Evolutionary conservation across 2,797 vertebrate species (phyloP).

Genomic region (Lepilemur septentrionalis): DNA sequence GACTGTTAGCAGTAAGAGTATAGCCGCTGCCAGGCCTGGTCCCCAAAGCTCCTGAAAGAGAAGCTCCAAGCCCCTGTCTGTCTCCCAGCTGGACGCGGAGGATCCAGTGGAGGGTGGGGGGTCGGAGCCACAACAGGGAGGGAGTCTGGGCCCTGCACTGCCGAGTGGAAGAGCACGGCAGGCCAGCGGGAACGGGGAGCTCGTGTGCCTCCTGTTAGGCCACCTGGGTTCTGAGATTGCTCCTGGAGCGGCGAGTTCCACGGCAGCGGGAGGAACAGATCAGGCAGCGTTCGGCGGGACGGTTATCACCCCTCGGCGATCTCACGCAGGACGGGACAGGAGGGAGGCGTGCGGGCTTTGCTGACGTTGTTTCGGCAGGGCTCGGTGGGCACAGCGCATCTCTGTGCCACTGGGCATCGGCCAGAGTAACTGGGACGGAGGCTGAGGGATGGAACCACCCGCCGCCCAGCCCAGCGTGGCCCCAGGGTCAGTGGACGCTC

Average conservation of each 20-base stretch:
- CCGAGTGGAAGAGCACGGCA: accelerated
- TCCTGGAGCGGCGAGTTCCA: not conserved
- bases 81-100: not conserved
- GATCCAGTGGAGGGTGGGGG: not conserved
- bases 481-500: no score
- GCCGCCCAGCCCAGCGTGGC: no score
- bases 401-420: not conserved
- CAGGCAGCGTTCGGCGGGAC: accelerated
- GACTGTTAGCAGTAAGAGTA: not conserved
- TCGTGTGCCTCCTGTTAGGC: not conserved
- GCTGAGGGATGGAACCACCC: not conserved
- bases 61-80: not conserved
- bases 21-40: not conserved
- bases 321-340: accelerated
- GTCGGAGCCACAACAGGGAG: not conserved
- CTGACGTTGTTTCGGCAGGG: not conserved
- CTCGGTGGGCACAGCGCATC: not conserved
- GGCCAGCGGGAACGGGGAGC: not conserved
- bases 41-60: not conserved
- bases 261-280: not conserved
- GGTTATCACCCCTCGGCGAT: not conserved
- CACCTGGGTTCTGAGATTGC: not conserved
- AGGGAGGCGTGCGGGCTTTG: not conserved
- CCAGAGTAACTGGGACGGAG: accelerated
- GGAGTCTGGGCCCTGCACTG: not conserved